A percentile compares a stretch with the other conserved stretches of the same genome.
Evolutionary conservation across 2,797 vertebrate genomes (phyloP).

Genomic region (Emys orbicularis): DNA sequence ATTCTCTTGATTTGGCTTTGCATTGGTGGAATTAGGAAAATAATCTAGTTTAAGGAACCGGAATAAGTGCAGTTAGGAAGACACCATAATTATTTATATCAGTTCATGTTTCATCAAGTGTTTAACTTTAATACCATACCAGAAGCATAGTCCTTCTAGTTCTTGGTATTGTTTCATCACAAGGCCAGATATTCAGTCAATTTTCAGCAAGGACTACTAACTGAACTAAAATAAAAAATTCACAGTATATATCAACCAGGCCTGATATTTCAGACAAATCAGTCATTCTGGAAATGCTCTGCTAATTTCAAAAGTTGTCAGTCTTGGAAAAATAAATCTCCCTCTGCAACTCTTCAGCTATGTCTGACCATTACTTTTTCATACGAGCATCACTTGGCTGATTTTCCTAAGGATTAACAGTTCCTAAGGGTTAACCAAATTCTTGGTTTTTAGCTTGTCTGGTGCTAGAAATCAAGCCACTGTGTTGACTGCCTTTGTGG

Average conservation of each 20-base stretch:
- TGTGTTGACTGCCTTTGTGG: background rate
- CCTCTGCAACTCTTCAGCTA: background rate
- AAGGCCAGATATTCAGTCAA: background rate
- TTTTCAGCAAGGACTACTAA: background rate
- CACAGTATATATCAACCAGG: background rate
- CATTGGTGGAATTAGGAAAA: background rate
- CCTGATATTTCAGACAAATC: background rate
- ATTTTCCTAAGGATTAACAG: background rate
- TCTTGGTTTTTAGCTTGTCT: background rate
- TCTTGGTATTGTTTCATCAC: background rate
- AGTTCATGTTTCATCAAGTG: background rate
- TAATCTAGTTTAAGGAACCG: background rate
- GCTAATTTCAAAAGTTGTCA: background rate
- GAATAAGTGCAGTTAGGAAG: background rate
- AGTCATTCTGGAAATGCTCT: background rate
- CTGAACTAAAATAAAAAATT: background rate
- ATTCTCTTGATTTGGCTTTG: background rate
- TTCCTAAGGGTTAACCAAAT: background rate
- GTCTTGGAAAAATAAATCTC: background rate
- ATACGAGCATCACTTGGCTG: background rate
- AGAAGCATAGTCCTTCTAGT: background rate
- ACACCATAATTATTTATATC: background rate
- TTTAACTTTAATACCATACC: background rate
- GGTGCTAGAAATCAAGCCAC: background rate
- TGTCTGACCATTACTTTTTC: background rate